Evolutionary conservation across 2,888 invertebrate genomes (phyloP).

Genomic region (Mimas tiliae): DNA sequence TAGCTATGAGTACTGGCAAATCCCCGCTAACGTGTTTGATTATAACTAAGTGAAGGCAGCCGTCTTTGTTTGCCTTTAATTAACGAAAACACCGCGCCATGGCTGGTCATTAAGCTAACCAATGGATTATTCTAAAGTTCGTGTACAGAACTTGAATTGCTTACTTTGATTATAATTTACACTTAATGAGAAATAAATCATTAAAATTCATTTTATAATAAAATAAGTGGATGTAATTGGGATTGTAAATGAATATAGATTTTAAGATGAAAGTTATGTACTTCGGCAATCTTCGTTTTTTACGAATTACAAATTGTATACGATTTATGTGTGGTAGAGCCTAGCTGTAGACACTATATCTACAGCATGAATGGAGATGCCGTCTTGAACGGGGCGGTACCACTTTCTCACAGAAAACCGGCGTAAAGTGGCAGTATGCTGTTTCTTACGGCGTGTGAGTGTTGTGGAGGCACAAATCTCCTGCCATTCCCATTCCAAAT

Average conservation of each 20-base stretch:
- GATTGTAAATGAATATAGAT: neutral
- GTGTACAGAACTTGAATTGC: slow-evolving; percentile 48
- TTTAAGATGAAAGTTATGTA: neutral
- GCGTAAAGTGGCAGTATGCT: too few relatives aligned
- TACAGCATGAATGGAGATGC: too few relatives aligned
- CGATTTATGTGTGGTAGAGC: too few relatives aligned
- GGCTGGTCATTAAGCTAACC: slow-evolving; percentile 61
- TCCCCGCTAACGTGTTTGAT: slow-evolving; percentile 70
- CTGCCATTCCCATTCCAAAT: too few relatives aligned
- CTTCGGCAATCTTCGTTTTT: too few relatives aligned
- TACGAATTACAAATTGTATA: too few relatives aligned
- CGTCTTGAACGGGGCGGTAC: too few relatives aligned
- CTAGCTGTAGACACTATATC: too few relatives aligned
- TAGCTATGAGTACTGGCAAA: slow-evolving; percentile 55
- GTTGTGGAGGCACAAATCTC: too few relatives aligned
- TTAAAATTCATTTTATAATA: slow-evolving; percentile 2
- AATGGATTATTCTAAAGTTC: slow-evolving; percentile 57
- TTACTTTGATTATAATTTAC: slow-evolving; percentile 30
- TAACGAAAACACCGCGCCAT: slow-evolving; percentile 64
- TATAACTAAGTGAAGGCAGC: slow-evolving; percentile 63
- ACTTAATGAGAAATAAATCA: slow-evolving; percentile 22
- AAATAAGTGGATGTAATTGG: neutral
- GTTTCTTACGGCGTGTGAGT: too few relatives aligned
- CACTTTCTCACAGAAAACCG: too few relatives aligned
- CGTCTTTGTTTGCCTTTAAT: slow-evolving; percentile 76